Conservation (phyloP, 2,888 invertebrate genomes). For the Drosophila falleni region DNA sequence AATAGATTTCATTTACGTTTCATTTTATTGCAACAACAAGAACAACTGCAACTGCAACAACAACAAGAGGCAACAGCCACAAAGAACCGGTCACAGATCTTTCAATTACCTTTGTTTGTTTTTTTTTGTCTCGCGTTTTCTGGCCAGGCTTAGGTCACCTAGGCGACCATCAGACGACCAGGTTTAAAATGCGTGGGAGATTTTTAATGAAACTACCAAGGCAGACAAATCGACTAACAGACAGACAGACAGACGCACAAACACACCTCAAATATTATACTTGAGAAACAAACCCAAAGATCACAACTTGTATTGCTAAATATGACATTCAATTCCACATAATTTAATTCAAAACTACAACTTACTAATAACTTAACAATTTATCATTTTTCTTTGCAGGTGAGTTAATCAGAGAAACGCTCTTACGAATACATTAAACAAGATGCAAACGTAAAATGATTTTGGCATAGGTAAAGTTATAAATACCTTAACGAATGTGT, state of each 20-base stretch:
- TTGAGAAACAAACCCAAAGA: conserved; percentile 44
- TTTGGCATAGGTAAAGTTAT: conserved; percentile 5
- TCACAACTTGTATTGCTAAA: conserved; percentile 30
- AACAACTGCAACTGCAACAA: conserved; percentile 49
- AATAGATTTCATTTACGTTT: conserved; percentile 83
- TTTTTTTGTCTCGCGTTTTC: conserved; percentile 24
- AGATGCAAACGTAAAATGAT: no score
- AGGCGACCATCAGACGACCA: conserved; percentile 38
- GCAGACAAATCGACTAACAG: conserved; percentile 10
- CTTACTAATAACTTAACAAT: conserved; percentile 30
- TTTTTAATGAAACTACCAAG: conserved; percentile 59
- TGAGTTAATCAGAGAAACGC: conserved; percentile 43
- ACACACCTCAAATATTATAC: conserved; percentile 33
- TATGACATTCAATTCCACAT: conserved; percentile 30
- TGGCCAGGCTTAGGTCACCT: conserved; percentile 59
- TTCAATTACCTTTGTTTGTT: conserved; percentile 62
- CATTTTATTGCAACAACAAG: conserved; percentile 74
- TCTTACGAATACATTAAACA: background rate
- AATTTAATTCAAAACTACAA: conserved; percentile 18
- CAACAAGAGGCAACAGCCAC: conserved; percentile 18
- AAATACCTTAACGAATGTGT: no score
- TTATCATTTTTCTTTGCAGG: conserved; percentile 57
- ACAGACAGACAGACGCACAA: conserved; percentile 2
- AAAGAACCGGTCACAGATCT: conserved; percentile 64
- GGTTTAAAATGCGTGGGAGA: conserved; percentile 71